These are phyloP conservation scores for Drosophila meridiana DNA, from an alignment of 2,888 invertebrate species.

Conservation along the genomic window DNA sequence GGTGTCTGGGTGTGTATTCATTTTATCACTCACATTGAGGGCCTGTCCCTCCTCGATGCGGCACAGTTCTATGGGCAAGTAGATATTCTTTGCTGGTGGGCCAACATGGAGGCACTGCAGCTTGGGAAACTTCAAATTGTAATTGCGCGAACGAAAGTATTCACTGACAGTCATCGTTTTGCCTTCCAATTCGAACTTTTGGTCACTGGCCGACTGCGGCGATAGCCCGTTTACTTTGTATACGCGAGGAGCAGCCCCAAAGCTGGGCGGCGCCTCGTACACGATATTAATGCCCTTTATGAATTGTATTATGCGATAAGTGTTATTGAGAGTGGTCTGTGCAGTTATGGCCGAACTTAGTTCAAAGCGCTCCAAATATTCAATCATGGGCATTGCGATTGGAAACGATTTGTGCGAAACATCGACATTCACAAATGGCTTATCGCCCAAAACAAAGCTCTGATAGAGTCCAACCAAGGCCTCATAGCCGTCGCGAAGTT, in stretches of 20 bases:
- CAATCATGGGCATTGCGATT: conserved; percentile 85
- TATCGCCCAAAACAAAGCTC: conserved; percentile 95
- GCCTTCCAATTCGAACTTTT: conserved; percentile 82
- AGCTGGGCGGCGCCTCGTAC: conserved; percentile 76
- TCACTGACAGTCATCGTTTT: conserved; percentile 84
- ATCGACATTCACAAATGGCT: conserved; percentile 95
- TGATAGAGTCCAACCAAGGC: conserved; percentile 98
- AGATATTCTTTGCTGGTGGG: conserved; percentile 88
- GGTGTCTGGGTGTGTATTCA: background rate
- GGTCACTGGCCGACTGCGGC: conserved; percentile 73
- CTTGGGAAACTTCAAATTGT: conserved; percentile 87
- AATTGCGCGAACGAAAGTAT: conserved; percentile 76
- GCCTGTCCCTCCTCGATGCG: conserved; percentile 92
- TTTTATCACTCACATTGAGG: conserved; percentile 84
- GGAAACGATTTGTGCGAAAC: conserved; percentile 94
- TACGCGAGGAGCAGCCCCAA: conserved; percentile 60
- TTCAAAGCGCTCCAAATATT: conserved; percentile 84
- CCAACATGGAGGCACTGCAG: conserved; percentile 96
- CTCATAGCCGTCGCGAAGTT: conserved; percentile 92
- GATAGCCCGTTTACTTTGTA: conserved; percentile 74
- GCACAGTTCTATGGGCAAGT: conserved; percentile 94
- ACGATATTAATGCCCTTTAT: conserved; percentile 75
- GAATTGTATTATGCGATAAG: conserved; percentile 36
- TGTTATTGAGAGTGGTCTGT: conserved; percentile 16
- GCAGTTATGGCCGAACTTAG: conserved; percentile 4